A percentile compares a stretch with the other conserved stretches of the same genome.
Conservation (phyloP, 2,888 invertebrate genomes). For the Sarcophaga caerulescens region DNA sequence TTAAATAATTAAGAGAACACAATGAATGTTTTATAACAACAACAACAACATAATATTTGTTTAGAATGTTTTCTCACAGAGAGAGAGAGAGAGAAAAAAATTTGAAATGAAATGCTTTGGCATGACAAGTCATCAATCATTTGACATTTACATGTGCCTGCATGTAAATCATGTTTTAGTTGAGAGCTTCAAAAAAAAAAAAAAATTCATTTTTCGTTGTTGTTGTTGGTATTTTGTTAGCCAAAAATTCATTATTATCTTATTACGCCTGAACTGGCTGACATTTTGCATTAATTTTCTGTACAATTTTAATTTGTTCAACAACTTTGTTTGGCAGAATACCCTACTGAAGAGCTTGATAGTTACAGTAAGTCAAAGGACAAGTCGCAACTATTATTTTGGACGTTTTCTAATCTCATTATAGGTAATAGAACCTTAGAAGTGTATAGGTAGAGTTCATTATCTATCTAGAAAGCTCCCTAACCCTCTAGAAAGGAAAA, state of each 20-base stretch:
- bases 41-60: not conserved
- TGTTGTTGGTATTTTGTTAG: not conserved
- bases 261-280: slow-evolving; percentile 41
- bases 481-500: too few relatives aligned
- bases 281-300: slow-evolving; percentile 26
- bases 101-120: not conserved
- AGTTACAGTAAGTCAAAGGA: too few relatives aligned
- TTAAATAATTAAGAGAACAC: not conserved
- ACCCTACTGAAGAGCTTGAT: too few relatives aligned
- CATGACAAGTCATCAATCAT: slow-evolving; percentile 66
- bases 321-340: too few relatives aligned
- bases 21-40: too few relatives aligned
- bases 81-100: too few relatives aligned
- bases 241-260: slow-evolving; percentile 51
- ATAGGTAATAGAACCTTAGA: too few relatives aligned
- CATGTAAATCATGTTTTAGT: slow-evolving; percentile 12
- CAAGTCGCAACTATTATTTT: too few relatives aligned
- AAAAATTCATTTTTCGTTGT: slow-evolving; percentile 6
- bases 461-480: too few relatives aligned
- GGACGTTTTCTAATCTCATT: too few relatives aligned
- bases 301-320: slow-evolving; percentile 2
- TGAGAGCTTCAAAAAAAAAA: not conserved
- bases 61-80: not conserved
- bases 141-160: slow-evolving; percentile 44
- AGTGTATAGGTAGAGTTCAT: too few relatives aligned